Conservation (phyloP, 2,113 vertebrate species). For the Panthera leo region DNA sequence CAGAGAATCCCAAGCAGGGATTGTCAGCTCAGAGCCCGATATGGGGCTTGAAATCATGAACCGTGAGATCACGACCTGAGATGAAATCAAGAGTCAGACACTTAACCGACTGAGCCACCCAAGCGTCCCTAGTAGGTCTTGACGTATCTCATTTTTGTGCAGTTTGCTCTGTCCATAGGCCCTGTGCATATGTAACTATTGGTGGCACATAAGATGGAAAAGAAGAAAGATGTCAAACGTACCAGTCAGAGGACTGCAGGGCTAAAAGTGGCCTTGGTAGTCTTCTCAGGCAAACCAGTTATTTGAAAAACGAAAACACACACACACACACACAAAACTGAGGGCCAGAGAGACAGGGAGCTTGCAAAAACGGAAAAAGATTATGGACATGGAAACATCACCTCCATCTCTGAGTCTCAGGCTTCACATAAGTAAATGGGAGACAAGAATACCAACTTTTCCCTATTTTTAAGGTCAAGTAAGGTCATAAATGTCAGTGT, state of each 20-base stretch:
- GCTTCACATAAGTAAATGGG: not conserved
- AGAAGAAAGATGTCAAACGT: not conserved
- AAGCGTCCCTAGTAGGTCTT: not conserved
- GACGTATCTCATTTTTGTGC: not conserved
- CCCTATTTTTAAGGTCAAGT: conserved; percentile 16
- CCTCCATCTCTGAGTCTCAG: not conserved
- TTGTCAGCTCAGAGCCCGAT: too few relatives aligned
- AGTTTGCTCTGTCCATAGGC: not conserved
- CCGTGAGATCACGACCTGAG: too few relatives aligned
- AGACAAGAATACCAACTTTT: conserved; percentile 25
- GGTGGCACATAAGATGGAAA: not conserved
- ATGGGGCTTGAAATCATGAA: too few relatives aligned
- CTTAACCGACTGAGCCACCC: too few relatives aligned
- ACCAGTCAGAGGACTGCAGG: not conserved
- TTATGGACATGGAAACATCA: not conserved
- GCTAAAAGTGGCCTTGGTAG: not conserved
- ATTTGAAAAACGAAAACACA: not conserved
- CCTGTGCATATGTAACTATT: not conserved
- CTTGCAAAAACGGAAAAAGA: not conserved
- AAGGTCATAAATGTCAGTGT: not conserved
- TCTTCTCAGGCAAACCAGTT: not conserved
- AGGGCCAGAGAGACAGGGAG: not conserved
- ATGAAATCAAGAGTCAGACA: too few relatives aligned
- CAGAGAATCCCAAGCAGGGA: too few relatives aligned
- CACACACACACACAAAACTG: not conserved